Evolutionary conservation across 2,888 invertebrate species (phyloP).

Genomic region (Acrocera orbiculus): DNA sequence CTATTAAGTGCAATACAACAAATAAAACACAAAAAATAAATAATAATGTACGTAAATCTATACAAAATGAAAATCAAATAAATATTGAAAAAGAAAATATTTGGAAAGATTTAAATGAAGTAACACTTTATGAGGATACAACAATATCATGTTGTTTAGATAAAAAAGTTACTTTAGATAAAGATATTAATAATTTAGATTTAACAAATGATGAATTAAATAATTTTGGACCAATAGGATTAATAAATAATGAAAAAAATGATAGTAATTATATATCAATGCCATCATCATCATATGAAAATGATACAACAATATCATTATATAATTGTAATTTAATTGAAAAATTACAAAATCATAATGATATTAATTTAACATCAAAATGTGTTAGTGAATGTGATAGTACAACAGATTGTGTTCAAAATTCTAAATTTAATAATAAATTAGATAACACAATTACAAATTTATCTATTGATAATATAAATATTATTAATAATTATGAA

Average conservation of each 20-base stretch:
- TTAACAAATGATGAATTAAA: constrained; percentile 11
- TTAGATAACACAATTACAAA: too few species aligned
- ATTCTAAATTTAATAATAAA: too few species aligned
- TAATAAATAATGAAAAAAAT: constrained; percentile 3
- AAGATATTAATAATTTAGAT: too few species aligned
- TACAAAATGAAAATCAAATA: constrained; percentile 8
- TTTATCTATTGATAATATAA: background rate
- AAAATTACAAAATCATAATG: background rate
- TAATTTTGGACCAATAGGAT: constrained; percentile 9
- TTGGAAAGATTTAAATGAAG: constrained; percentile 14
- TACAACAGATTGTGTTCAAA: constrained; percentile 15
- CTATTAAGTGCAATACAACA: constrained; percentile 10
- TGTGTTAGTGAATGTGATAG: constrained; percentile 18
- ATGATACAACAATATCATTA: background rate
- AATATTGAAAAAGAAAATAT: constrained; percentile 16
- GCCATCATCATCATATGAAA: constrained; percentile 1
- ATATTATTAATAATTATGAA: background rate
- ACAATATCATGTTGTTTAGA: constrained; percentile 9
- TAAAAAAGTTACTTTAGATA: background rate
- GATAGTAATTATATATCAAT: constrained; percentile 1
- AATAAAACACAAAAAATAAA: constrained; percentile 5
- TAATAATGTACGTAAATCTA: constrained; percentile 5
- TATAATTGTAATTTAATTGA: background rate
- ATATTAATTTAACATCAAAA: constrained; percentile 4
- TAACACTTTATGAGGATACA: background rate